phyloP scores from a whole-genome alignment of 1,140 invertebrate species.

The Pentalonia nigronervosa region DNA sequence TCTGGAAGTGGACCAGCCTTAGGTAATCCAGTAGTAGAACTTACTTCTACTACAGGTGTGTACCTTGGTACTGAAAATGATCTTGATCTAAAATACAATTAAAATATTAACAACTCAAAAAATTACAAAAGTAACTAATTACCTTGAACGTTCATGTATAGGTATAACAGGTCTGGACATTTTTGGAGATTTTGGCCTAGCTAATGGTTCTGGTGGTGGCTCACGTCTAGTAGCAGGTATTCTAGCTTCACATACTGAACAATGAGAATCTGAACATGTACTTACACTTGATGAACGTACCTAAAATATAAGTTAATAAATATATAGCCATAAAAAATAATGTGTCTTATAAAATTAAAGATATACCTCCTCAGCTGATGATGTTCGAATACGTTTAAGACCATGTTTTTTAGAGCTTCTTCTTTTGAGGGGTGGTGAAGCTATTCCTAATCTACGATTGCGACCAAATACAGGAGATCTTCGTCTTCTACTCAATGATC shows the following conservation, averaged over 20 bases:
- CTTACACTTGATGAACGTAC: constrained; percentile 73
- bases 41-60: constrained; percentile 54
- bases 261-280: constrained; percentile 82
- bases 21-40: constrained; percentile 52
- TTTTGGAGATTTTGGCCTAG: constrained; percentile 53
- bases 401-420: constrained; percentile 40
- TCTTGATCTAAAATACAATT: constrained; percentile 64
- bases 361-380: constrained; percentile 50
- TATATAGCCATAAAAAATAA: background rate
- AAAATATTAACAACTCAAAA: background rate
- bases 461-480: constrained; percentile 56
- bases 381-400: constrained; percentile 42
- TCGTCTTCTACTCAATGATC: constrained; percentile 56
- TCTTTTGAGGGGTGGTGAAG: constrained; percentile 34
- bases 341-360: background rate
- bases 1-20: constrained; percentile 62
- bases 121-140: background rate
- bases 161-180: constrained; percentile 48
- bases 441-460: constrained; percentile 38
- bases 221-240: constrained; percentile 63
- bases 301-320: constrained; percentile 23
- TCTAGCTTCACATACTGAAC: constrained; percentile 73
- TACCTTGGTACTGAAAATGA: constrained; percentile 66
- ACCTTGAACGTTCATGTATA: constrained; percentile 51
- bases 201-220: constrained; percentile 60